Percentiles rank a stretch among this genome's conserved stretches.
These are phyloP conservation scores for Cyphomyrus discorhynchus DNA, from an alignment of 2,113 vertebrate species.

Conservation along the genomic window DNA sequence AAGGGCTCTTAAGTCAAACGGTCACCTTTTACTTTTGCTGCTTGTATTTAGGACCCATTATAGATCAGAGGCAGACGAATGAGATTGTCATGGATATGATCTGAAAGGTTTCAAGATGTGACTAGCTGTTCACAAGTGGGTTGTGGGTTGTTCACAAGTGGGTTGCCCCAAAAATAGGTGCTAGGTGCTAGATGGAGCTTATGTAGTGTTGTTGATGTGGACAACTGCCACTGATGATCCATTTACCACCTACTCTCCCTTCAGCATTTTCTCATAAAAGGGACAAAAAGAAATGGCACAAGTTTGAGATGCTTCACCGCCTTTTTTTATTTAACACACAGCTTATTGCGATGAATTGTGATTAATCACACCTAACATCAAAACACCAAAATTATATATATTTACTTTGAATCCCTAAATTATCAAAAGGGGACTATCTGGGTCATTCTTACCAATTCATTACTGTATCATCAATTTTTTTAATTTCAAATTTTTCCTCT, in stretches of 20 bases:
- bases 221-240: not conserved
- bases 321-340: not conserved
- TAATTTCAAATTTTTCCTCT: not conserved
- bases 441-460: not conserved
- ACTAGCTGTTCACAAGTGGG: not conserved
- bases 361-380: not conserved
- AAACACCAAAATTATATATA: not conserved
- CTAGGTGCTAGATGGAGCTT: not conserved
- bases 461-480: not conserved
- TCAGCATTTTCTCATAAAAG: not conserved
- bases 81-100: not conserved
- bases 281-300: not conserved
- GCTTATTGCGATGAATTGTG: not conserved
- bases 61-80: not conserved
- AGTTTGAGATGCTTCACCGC: not conserved
- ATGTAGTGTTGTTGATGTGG: not conserved
- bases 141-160: not conserved
- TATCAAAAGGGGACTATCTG: not conserved
- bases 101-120: not conserved
- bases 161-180: not conserved
- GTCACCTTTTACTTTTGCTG: not conserved
- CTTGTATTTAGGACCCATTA: not conserved
- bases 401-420: not conserved
- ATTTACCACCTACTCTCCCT: not conserved
- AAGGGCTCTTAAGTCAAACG: not conserved